A percentile compares a stretch with the other conserved stretches of the same genome.
Conservation (phyloP, 1,140 invertebrate genomes). For the Trachelipus rathkii region DNA sequence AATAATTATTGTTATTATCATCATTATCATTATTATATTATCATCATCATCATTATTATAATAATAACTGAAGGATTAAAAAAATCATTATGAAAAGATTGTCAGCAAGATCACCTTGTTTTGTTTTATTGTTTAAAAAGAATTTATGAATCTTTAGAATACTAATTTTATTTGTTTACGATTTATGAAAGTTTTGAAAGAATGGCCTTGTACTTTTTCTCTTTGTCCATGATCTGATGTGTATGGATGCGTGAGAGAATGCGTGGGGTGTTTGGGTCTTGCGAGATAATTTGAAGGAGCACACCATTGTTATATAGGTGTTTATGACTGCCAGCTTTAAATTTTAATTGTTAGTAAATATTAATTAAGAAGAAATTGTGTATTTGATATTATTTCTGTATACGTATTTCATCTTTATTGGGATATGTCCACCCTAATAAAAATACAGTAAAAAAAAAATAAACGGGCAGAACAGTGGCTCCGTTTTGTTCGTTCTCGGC, state of each 20-base stretch:
- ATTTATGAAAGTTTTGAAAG: conserved; percentile 37
- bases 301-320: background rate
- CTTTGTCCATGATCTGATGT: conserved; percentile 43
- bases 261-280: background rate
- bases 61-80: no score
- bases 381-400: background rate
- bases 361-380: background rate
- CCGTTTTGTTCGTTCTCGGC: conserved; percentile 28
- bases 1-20: no score
- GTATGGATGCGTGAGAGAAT: conserved; percentile 31
- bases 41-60: no score
- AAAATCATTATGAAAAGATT: background rate
- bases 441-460: background rate
- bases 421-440: background rate
- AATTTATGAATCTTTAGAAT: conserved; percentile 27
- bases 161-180: conserved; percentile 41
- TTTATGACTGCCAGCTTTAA: background rate
- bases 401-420: background rate
- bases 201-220: conserved; percentile 44
- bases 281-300: background rate
- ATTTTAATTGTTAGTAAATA: background rate
- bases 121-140: background rate
- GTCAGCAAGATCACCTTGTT: conserved; percentile 37
- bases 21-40: no score
- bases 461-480: conserved; percentile 19